Evolutionary conservation across 2,888 invertebrate genomes (phyloP).

Genomic region (Mamestra brassicae): DNA sequence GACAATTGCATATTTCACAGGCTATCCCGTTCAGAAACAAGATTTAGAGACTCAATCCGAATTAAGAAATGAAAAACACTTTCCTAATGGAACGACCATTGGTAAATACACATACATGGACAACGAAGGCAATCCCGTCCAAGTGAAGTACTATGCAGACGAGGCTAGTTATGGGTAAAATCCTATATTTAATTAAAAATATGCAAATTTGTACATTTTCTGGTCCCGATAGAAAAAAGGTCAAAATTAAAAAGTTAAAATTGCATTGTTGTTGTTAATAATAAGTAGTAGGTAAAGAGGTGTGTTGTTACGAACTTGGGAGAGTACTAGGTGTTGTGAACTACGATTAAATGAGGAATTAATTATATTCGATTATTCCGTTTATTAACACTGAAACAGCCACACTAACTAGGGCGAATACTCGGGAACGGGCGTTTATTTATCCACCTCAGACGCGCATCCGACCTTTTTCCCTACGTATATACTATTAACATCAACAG

Average conservation of each 20-base stretch:
- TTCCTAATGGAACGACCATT: slow-evolving; percentile 92
- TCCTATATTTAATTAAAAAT: neutral
- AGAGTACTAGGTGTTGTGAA: too few species aligned
- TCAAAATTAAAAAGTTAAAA: neutral
- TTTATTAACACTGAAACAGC: too few species aligned
- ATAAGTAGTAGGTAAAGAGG: neutral
- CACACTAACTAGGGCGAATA: too few species aligned
- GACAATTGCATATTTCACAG: slow-evolving; percentile 60
- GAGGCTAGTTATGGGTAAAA: slow-evolving; percentile 92
- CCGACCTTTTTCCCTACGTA: too few species aligned
- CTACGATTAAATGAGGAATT: neutral
- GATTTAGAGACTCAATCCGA: slow-evolving; percentile 59
- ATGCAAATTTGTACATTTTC: neutral
- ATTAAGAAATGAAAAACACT: slow-evolving; percentile 91
- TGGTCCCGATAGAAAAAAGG: neutral
- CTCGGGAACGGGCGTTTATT: too few species aligned
- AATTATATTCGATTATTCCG: too few species aligned
- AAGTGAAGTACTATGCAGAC: slow-evolving; percentile 93
- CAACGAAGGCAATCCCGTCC: slow-evolving; percentile 92
- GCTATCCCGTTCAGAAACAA: slow-evolving; percentile 70
- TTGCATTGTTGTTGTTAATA: too few species aligned
- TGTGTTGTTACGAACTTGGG: neutral
- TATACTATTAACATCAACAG: too few species aligned
- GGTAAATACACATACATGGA: slow-evolving; percentile 93
- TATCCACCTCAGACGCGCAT: too few species aligned